Base-by-base conservation (phyloP, 2,888 invertebrate species). In the Drepanosiphum platanoidis region DNA sequence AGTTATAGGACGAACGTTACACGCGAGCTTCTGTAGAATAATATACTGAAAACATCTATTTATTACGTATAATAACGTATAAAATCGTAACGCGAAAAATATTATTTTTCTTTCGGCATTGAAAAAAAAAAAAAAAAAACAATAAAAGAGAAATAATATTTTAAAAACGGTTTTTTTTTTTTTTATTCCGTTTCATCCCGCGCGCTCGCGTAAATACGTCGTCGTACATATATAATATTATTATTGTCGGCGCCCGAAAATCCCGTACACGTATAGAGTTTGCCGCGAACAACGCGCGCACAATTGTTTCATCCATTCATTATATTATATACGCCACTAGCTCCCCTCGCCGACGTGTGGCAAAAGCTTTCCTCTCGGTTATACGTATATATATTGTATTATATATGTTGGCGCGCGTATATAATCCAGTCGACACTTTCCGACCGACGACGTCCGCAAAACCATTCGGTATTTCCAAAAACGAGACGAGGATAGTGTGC, bases 261-360 rank as follows among this genome's bases (percentile, higher is more conserved):
- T 18, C n/a, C n/a, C 58, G 58, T 58, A 34, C n/a, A n/a, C n/a
- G n/a, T n/a, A n/a, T n/a, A n/a, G n/a, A n/a, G n/a, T 58, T 34
- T 58, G 52, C 52, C 34, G 8, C 75, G 39, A 39, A 78, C 77
- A 39, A 78, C 61, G 13, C 30, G 13, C 30, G 13, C 39, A 42
- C 78, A 78, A 79, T 79, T 46, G 79, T 79, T 68, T 79, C 79
- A 9, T 68, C 66, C 46, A 46, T 79, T 66, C 68, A 46, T 79
- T 68, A 46, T 68, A 32, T n/a, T n/a, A n/a, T n/a, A n/a, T n/a
- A 61, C 61, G n/a, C 36, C n/a, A n/a, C 52, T 42, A 1, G 15
- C 30, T 18, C 32, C 52, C 36, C 42, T 11, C 13, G 1, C 78
- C 22, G 30, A 18, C 22, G 27, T 42, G 22, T 42, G 64, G 30